Percentiles rank a stretch among this genome's conserved stretches.
Evolutionary conservation across 2,797 vertebrate genomes (phyloP).

Genomic region (Ctenochaetus hawaiiensis): DNA sequence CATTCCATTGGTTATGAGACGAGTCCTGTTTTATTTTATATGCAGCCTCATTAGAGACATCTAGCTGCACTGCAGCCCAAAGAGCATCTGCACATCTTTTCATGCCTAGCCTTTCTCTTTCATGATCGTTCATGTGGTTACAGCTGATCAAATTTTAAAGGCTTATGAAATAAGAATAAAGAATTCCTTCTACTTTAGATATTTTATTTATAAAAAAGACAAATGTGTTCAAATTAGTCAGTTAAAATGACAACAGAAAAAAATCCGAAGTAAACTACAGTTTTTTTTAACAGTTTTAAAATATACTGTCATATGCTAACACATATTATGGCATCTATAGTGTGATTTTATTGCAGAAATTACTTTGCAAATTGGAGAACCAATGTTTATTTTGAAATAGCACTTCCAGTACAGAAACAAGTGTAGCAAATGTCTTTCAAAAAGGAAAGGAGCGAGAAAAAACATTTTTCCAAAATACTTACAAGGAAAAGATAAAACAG

Average conservation of each 20-base stretch:
- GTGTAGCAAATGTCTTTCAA: slow-evolving; percentile 34
- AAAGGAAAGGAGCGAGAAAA: background rate
- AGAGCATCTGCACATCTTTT: background rate
- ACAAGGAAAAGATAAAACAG: slow-evolving; percentile 28
- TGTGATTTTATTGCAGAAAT: slow-evolving; percentile 5
- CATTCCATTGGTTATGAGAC: background rate
- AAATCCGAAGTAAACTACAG: slow-evolving; percentile 28
- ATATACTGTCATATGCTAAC: slow-evolving; percentile 4
- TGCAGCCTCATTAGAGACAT: background rate
- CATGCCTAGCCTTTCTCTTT: too few species aligned
- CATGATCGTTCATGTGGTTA: too few species aligned
- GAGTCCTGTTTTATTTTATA: too few species aligned
- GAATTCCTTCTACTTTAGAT: background rate
- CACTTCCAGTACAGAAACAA: slow-evolving; percentile 31
- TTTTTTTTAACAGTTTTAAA: background rate
- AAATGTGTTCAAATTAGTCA: slow-evolving; percentile 13
- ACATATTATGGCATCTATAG: slow-evolving; percentile 15
- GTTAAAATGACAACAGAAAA: slow-evolving; percentile 7
- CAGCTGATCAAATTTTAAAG: background rate
- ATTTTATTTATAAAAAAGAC: slow-evolving; percentile 42
- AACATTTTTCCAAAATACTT: background rate
- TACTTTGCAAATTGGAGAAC: slow-evolving; percentile 24
- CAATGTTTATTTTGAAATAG: slow-evolving; percentile 22
- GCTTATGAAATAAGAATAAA: background rate
- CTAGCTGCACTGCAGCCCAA: background rate